Base-by-base conservation (phyloP, 2,888 invertebrate genomes). In the Lepidonotus clava region DNA sequence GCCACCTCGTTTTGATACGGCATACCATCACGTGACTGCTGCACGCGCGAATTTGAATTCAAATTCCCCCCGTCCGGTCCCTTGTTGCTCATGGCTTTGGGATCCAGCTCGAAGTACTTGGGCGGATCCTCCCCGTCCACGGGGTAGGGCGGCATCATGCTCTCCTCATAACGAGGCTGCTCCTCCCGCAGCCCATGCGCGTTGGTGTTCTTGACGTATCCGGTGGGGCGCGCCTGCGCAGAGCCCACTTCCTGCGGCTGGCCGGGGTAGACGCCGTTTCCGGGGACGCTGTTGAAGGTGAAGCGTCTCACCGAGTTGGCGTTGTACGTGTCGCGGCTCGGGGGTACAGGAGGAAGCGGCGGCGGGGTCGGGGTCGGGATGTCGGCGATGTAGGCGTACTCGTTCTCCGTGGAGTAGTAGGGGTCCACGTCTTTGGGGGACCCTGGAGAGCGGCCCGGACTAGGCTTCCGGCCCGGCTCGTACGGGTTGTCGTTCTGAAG, bases 361-460 rank as follows among this genome's bases (percentile, higher is more conserved):
- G 86, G 77, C n/a, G 86, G 83, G 21, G 86, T 83, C 34, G 83
- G 83, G 28, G 76, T 53, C 4, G 86, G 86, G 11, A 86, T 28
- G 21, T 86, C 86, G 28, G 86, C 53, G 41, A 86, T 86, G 66
- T 83, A 86, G 28, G 86, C 76, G n/a, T 86, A 86, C 53, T 86
- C 86, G 41, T 86, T 86, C 41, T 86, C 86, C 18, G 85, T 85
- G 0, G 77, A 83, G 67, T 83, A 86, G 40, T 46, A 46, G 8
- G 56, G 51, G 41, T 86, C 86, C 5, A 40, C 14, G 34, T 86
- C 86, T 28, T 51, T 83, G 24, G 51, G 83, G 2, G 61, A 83
- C 40, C 51, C 61, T 5, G 86, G 83, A 24, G 36, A 21, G 46
- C 66, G 51, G 53, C 71, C 71, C 41, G 41, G 76, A 21, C 67